phyloP scores from a whole-genome alignment of 2,888 invertebrate species.

The Platycheirus albimanus region DNA sequence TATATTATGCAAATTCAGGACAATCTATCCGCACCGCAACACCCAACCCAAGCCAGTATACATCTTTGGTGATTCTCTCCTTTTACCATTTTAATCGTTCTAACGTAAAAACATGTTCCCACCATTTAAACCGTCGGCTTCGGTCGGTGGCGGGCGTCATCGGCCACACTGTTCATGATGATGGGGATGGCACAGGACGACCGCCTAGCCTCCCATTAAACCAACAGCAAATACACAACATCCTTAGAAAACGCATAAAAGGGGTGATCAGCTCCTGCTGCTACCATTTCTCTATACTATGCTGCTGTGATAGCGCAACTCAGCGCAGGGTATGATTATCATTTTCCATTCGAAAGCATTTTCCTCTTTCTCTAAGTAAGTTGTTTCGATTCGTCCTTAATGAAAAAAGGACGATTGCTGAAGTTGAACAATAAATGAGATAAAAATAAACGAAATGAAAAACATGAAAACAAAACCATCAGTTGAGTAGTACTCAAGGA shows the following conservation, averaged over 20 bases:
- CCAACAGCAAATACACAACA: conserved; percentile 42
- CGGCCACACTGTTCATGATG: neutral
- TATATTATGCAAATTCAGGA: conserved; percentile 75
- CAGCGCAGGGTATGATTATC: conserved; percentile 69
- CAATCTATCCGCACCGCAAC: conserved; percentile 72
- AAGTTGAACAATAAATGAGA: conserved; percentile 42
- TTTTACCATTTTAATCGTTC: conserved; percentile 66
- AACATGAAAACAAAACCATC: conserved; percentile 25
- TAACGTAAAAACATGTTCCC: conserved; percentile 70
- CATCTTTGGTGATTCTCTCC: conserved; percentile 36
- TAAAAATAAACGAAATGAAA: conserved; percentile 10
- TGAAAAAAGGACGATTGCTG: conserved; percentile 58
- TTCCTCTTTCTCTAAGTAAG: conserved; percentile 40
- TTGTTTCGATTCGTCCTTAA: conserved; percentile 56
- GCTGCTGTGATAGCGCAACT: conserved; percentile 27
- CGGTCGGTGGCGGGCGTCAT: no score
- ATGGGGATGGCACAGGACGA: conserved; percentile 8
- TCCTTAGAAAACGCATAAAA: conserved; percentile 68
- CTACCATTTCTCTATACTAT: conserved; percentile 19
- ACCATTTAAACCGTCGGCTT: conserved; percentile 39
- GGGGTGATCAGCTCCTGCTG: conserved; percentile 58
- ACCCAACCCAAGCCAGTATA: conserved; percentile 49
- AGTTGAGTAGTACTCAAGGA: conserved; percentile 36
- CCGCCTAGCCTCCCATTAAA: conserved; percentile 45
- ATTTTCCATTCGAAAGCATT: conserved; percentile 65